Base-by-base conservation (phyloP, 2,797 vertebrate species). In the Arrhamphus sclerolepis region DNA sequence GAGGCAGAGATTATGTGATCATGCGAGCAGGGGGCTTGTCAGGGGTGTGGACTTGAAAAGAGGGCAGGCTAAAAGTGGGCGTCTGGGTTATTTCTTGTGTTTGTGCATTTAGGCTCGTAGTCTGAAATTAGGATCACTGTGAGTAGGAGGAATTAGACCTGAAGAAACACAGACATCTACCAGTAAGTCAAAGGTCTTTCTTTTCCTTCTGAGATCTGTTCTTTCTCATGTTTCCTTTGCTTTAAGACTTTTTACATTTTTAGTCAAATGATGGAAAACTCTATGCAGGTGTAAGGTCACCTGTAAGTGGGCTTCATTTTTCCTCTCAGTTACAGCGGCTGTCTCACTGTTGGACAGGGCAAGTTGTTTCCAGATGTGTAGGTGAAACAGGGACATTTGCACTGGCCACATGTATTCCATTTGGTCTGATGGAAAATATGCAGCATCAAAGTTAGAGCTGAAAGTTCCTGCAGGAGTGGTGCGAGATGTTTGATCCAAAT, bases 1-100 rank as follows among this genome's bases (percentile, higher is more conserved):
- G 52, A 46, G 61, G 62, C 55, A 61, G 42, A 50, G 66, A 67
- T 57, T 64, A 56, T 78, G 72, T 64, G 77, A 70, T 65, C 57
- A n/a, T 70, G 57, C 26, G 10, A 65, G 57, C 16, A 19, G 41
- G 77, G 80, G 75, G 71, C 62, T 80, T 70, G 72, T 74, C 67
- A 62, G 68, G 85, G 86, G 87, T 81, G 86, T 89, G 79, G 84
- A 77, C 66, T 67, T 57, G 52, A 73, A 75, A 83, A 76, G 75
- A 73, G 62, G 88, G 87, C 67, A 39, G 82, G 79, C 83, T 67
- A 50, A 80, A 88, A 89, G 82, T 81, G 82, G 86, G 77, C 57
- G 77, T 77, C 71, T 2, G 72, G 52, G 62, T 75, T 62, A 64
- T 59, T 79, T 46, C 56, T 78, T 49, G 43, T 80, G 83, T 77